Evolutionary conservation across 2,113 vertebrate genomes (phyloP).

Genomic region (Crotalus viridis): DNA sequence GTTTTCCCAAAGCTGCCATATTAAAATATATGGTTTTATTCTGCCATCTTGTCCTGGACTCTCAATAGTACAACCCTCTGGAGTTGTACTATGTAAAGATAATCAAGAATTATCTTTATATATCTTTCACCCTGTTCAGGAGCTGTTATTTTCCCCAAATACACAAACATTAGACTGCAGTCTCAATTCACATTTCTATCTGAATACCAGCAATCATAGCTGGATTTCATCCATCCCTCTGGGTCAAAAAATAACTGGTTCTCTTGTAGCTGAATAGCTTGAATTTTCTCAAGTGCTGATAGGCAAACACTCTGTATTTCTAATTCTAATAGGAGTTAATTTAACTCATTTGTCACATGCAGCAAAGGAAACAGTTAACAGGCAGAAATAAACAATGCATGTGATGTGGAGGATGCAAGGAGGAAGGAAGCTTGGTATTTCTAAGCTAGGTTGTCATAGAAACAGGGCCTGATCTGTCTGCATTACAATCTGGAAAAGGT

Average conservation of each 20-base stretch:
- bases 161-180: too few species aligned
- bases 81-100: neutral
- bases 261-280: neutral
- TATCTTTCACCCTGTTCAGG: neutral
- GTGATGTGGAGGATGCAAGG: neutral
- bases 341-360: neutral
- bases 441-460: slow-evolving; percentile 1
- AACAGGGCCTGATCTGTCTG: slow-evolving; percentile 11
- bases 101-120: neutral
- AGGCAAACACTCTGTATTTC: neutral
- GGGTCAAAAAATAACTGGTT: neutral
- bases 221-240: neutral
- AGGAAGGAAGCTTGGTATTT: neutral
- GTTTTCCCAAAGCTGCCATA: neutral
- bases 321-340: neutral
- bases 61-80: neutral
- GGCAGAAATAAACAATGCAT: neutral
- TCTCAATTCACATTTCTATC: neutral
- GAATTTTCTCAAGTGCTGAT: neutral
- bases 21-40: neutral
- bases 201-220: neutral
- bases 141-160: neutral
- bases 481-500: neutral
- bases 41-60: neutral
- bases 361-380: neutral